These are phyloP conservation scores for Rhagonycha lutea DNA, from an alignment of 2,888 invertebrate species.

Conservation along the genomic window DNA sequence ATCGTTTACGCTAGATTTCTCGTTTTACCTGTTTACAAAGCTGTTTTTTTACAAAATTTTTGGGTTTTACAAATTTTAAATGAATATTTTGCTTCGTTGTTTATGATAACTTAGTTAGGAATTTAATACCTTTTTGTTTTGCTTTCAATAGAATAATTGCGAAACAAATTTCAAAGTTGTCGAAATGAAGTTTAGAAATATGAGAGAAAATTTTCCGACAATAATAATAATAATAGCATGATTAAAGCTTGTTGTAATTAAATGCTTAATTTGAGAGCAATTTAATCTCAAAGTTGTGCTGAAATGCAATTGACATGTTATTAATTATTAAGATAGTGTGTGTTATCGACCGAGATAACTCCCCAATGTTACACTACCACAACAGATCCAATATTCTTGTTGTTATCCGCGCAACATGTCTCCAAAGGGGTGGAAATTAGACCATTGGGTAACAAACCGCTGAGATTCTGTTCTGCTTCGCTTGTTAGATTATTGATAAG, in stretches of 20 bases:
- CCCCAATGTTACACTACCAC: conserved; percentile 19
- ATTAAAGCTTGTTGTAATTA: background rate
- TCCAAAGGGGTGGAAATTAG: conserved; percentile 21
- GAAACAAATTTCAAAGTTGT: background rate
- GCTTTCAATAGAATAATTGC: background rate
- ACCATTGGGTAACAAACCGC: conserved; percentile 21
- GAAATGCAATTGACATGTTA: conserved; percentile 23
- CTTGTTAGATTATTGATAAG: conserved; percentile 24
- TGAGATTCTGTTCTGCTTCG: conserved; percentile 5
- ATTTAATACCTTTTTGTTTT: background rate
- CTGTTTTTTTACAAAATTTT: too few species aligned
- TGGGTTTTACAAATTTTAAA: too few species aligned
- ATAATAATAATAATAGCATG: background rate
- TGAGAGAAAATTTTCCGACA: background rate
- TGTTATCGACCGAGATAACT: conserved; percentile 27
- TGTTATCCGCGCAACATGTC: conserved; percentile 23
- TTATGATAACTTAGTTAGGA: too few species aligned
- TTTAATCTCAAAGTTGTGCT: background rate
- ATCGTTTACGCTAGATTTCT: too few species aligned
- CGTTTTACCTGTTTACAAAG: too few species aligned
- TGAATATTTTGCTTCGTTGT: too few species aligned
- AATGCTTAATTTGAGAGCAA: background rate
- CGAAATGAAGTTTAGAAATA: background rate
- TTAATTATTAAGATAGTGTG: conserved; percentile 21
- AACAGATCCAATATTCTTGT: conserved; percentile 24